These are phyloP conservation scores for Xestia rhomboidea DNA, from an alignment of 2,888 invertebrate species.

Conservation along the genomic window DNA sequence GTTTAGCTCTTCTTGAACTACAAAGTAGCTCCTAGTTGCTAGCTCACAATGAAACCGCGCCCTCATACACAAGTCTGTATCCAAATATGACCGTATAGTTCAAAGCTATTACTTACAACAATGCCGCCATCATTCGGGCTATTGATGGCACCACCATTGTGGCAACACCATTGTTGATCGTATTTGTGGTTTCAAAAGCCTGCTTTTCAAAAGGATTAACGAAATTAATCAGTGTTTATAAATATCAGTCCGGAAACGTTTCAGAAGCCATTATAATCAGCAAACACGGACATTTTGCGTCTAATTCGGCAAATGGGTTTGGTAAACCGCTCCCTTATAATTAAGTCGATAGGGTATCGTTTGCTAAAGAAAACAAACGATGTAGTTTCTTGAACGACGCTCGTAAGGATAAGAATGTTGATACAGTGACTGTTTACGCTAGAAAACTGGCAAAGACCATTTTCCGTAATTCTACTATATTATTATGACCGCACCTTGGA, in stretches of 20 bases:
- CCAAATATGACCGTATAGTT: conserved; percentile 23
- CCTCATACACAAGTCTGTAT: not conserved
- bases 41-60: not conserved
- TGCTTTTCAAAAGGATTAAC: conserved; percentile 39
- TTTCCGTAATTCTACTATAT: not conserved
- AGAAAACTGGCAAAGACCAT: not conserved
- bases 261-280: conserved; percentile 48
- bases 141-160: conserved; percentile 26
- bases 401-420: not conserved
- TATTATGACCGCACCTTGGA: not conserved
- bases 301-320: conserved; percentile 27
- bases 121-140: conserved; percentile 32
- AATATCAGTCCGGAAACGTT: conserved; percentile 33
- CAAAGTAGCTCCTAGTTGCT: not conserved
- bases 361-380: conserved; percentile 6
- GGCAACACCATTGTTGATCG: conserved; percentile 27
- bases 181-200: conserved; percentile 25
- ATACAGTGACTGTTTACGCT: not conserved
- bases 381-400: not conserved
- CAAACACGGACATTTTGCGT: conserved; percentile 11
- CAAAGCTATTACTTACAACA: conserved; percentile 42
- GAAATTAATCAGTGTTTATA: conserved; percentile 46
- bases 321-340: conserved; percentile 5
- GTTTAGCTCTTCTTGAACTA: not conserved
- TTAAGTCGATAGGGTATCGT: not conserved